Base-by-base conservation (phyloP, 2,888 invertebrate species). In the Cataglyphis altisquamis region DNA sequence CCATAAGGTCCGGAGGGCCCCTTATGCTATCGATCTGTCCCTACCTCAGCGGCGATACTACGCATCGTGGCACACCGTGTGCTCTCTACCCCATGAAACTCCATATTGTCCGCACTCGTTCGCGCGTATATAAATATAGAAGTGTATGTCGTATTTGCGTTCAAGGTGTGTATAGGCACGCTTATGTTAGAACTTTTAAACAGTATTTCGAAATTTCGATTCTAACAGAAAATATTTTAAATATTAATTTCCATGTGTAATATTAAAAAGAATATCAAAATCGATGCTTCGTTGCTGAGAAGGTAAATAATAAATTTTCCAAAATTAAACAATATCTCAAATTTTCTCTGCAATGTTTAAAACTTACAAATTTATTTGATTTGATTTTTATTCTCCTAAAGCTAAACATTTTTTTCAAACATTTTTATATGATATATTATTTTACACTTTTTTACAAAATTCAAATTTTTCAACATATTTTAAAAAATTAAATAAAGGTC, bases 21-120 rank as follows among this genome's bases (percentile, higher is more conserved):
- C 91, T 93, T 93, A 91, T 92, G 91, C 88, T 93, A 93, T 93
- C 93, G 93, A 93, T 93, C 92, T 92, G 88, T 91, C 91, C 91
- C 93, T 89, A 89, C 93, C 89, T 88, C 86, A 84, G 64, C 86
- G 85, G 57, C 88, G 88, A 87, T 87, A 82, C 85, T 84, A 84
- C 86, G 75, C 83, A 81, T 85, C 84, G 82, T 87, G 74, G 82
- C 89, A 88, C 83, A 88, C 88, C 87, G 88, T 90, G 78, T 84
- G 85, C 86, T 67, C 39, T 67, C 39, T 67, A 67, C 92, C 90
- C 91, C 90, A 87, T 92, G 88, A 89, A 90, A 91, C 90, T 88
- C 87, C 89, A 87, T 89, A 91, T 91, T 92, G 91, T 91, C 88
- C 89, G 84, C 85, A 84, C 86, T 89, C 84, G 81, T 67, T 84